A percentile compares a stretch with the other conserved stretches of the same genome.
phyloP scores from a whole-genome alignment of 2,888 invertebrate genomes.

The Teinopalpus imperialis region DNA sequence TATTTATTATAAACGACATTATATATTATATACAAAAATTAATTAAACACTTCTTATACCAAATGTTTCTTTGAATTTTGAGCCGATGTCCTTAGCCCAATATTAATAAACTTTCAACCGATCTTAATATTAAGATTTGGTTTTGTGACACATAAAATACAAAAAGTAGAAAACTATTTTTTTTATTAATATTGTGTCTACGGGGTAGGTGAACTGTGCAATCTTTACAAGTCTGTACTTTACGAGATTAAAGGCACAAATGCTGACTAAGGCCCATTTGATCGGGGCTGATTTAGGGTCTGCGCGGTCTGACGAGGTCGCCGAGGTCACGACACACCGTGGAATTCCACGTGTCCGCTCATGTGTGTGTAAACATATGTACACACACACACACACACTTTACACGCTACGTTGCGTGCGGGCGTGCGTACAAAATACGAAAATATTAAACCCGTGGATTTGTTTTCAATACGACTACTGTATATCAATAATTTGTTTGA shows the following conservation, averaged over 20 bases:
- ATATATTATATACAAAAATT: too few species aligned
- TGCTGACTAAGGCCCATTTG: constrained; percentile 13
- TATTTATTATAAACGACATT: too few species aligned
- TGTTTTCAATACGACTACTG: constrained; percentile 4
- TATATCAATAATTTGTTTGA: constrained; percentile 12
- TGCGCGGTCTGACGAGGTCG: constrained; percentile 5
- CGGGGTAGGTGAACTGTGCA: constrained; percentile 3
- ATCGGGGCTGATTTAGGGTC: constrained; percentile 21
- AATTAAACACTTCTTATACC: too few species aligned
- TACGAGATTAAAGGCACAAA: constrained; percentile 14
- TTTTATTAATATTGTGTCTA: constrained; percentile 1
- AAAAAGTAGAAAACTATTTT: too few species aligned
- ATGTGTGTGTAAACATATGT: neutral
- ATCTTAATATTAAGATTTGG: too few species aligned
- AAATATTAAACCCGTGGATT: neutral
- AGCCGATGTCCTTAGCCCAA: too few species aligned
- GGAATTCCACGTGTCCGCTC: constrained; percentile 9
- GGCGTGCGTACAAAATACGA: neutral
- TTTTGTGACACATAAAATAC: too few species aligned
- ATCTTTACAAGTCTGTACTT: constrained; percentile 10
- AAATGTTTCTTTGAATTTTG: too few species aligned
- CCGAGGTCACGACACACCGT: constrained; percentile 15
- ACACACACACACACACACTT: neutral
- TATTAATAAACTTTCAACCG: too few species aligned
- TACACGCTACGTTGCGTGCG: neutral